phyloP scores from a whole-genome alignment of 2,797 vertebrate genomes.

The Pampus argenteus region DNA sequence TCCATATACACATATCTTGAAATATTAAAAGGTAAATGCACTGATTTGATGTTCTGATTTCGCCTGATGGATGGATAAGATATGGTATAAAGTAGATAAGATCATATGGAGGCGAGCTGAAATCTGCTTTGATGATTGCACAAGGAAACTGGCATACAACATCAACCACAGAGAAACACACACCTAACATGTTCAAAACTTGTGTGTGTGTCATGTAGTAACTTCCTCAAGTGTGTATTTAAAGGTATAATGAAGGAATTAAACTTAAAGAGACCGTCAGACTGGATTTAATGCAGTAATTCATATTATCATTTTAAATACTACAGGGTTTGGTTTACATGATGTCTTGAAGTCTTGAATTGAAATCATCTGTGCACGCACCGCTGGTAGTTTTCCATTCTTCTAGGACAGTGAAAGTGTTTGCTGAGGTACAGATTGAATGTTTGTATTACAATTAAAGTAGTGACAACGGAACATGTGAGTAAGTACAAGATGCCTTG shows the following conservation, averaged over 20 bases:
- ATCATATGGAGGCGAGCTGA: neutral
- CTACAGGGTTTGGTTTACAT: neutral
- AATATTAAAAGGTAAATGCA: neutral
- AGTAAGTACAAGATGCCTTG: neutral
- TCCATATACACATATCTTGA: too few species aligned
- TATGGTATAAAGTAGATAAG: neutral
- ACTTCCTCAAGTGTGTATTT: constrained; percentile 1
- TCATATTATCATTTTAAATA: neutral
- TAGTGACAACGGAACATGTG: constrained; percentile 13
- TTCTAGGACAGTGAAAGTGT: neutral
- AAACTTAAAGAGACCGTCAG: neutral
- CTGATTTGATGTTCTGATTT: neutral
- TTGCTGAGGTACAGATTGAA: neutral
- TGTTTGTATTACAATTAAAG: too few species aligned
- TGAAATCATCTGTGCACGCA: neutral
- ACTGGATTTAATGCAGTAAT: neutral
- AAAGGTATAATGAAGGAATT: neutral
- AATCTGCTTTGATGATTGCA: neutral
- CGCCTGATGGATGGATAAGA: neutral
- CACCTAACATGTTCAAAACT: too few species aligned
- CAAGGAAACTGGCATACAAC: neutral
- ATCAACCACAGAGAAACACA: neutral
- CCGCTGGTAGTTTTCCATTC: neutral
- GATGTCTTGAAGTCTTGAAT: neutral
- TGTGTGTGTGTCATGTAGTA: neutral